phyloP scores from a whole-genome alignment of 2,113 vertebrate species.

The Mesoclemmys tuberculata region DNA sequence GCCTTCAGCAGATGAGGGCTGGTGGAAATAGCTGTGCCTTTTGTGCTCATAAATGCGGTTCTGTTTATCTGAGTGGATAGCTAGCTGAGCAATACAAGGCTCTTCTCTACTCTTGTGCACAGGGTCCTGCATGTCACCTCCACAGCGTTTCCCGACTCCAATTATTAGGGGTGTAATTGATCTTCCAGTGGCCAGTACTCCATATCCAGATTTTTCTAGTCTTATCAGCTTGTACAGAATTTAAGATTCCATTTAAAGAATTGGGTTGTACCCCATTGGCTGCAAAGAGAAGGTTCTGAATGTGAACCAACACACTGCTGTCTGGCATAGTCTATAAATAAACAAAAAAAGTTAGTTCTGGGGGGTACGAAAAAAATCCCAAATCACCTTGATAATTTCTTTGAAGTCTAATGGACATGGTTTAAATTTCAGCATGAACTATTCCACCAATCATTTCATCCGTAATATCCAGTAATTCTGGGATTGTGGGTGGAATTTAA shows the following conservation, averaged over 20 bases:
- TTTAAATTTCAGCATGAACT: neutral
- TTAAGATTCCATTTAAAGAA: neutral
- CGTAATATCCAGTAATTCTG: neutral
- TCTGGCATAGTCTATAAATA: neutral
- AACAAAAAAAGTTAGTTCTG: neutral
- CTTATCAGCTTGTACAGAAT: neutral
- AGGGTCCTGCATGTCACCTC: too few species aligned
- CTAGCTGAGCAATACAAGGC: too few species aligned
- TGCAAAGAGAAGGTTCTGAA: neutral
- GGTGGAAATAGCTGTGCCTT: too few species aligned
- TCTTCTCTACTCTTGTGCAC: too few species aligned
- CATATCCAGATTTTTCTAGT: neutral
- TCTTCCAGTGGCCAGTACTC: neutral
- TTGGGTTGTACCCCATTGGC: neutral
- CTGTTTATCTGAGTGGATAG: too few species aligned
- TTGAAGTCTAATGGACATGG: neutral
- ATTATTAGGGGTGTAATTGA: too few species aligned
- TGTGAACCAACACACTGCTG: neutral
- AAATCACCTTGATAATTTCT: neutral
- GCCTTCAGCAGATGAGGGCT: too few species aligned
- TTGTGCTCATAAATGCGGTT: too few species aligned
- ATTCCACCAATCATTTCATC: neutral
- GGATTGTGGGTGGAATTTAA: neutral
- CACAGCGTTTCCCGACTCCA: too few species aligned
- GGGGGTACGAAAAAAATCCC: constrained; percentile 4